Base-by-base conservation (phyloP, 2,797 vertebrate species). In the Micrastur ruficollis region DNA sequence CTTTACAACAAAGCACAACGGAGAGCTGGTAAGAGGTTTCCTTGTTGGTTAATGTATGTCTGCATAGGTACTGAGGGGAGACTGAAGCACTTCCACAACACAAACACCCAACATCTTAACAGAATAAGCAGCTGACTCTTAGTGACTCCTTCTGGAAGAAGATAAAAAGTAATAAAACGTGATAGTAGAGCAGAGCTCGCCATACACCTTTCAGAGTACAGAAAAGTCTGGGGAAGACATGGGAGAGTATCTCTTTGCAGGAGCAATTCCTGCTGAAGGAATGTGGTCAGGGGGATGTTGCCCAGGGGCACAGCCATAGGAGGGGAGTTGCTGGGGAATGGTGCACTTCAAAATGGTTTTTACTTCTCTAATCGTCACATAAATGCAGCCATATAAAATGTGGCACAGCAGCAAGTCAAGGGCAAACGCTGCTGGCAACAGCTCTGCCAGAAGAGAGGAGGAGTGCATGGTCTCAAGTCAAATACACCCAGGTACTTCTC, bases 401-500 rank as follows among this genome's bases (percentile, higher is more conserved):
- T 4, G 18, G 8, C 1, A 9, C 34, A 25, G 32, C 61, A 81
- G 23, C 3, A 62, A 70, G 12, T 4, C 71, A 47, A 73, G 34
- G 42, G 34, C 14, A 85, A 68, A 80, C 11, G 36, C 38, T 59
- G 14, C 70, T 81, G 59, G 34, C 38, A 79, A 34, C 42, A 58
- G 44, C 56, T 95, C 73, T n/a, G 19, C 36, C n/a, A 26, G 27
- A 79, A 72, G 50, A 90, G 21, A 61, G 32, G 21, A 59, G 31
- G 31, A 59, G 31, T 1, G 12, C 6, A 13, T n/a, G n/a, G 17
- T 70, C 47, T 80, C 29, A 47, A 80, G 21, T 27, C 27, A 73
- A 46, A 52, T 5, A 46, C 0, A 2, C 8, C 42, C 14, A 17
- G 5, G 2, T 63, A 38, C 38, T 63, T 14, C 66, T 58, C 27